Percentiles rank a stretch among this genome's conserved stretches.
These are phyloP conservation scores for Ceraclea dissimilis DNA, from an alignment of 2,888 invertebrate species.

Conservation along the genomic window DNA sequence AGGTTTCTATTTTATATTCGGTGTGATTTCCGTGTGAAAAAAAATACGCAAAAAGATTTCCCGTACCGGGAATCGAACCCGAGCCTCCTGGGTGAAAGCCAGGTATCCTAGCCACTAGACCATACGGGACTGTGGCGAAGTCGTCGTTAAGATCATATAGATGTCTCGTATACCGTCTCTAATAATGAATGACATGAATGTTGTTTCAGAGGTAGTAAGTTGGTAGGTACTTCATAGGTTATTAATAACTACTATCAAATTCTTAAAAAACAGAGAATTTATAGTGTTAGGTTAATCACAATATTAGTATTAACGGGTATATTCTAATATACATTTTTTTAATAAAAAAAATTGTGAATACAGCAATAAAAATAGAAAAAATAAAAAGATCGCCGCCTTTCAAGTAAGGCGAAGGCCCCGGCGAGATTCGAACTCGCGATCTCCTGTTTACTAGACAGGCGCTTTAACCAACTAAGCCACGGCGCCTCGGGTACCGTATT, in stretches of 20 bases:
- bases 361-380: background rate
- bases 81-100: slow-evolving; percentile 68
- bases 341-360: too few relatives aligned
- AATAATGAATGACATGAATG: too few relatives aligned
- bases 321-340: background rate
- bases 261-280: too few relatives aligned
- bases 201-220: too few relatives aligned
- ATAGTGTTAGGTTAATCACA: background rate
- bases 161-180: background rate
- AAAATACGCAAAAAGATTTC: slow-evolving; percentile 31
- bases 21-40: too few relatives aligned
- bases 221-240: too few relatives aligned
- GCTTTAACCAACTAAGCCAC: slow-evolving; percentile 71
- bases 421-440: slow-evolving; percentile 68
- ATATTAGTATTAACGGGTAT: background rate
- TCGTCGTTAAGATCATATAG: background rate
- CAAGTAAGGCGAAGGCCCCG: slow-evolving; percentile 49
- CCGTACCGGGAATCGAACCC: slow-evolving; percentile 58
- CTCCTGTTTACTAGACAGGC: slow-evolving; percentile 71
- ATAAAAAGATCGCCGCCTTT: background rate
- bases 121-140: slow-evolving; percentile 42
- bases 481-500: slow-evolving; percentile 38
- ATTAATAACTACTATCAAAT: too few relatives aligned
- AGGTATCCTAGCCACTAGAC: slow-evolving; percentile 67
- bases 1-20: too few relatives aligned